Evolutionary conservation across 2,888 invertebrate genomes (phyloP), one percentile per base, ranked within the genome.

Genomic region (Tupiocoris notatus): DNA sequence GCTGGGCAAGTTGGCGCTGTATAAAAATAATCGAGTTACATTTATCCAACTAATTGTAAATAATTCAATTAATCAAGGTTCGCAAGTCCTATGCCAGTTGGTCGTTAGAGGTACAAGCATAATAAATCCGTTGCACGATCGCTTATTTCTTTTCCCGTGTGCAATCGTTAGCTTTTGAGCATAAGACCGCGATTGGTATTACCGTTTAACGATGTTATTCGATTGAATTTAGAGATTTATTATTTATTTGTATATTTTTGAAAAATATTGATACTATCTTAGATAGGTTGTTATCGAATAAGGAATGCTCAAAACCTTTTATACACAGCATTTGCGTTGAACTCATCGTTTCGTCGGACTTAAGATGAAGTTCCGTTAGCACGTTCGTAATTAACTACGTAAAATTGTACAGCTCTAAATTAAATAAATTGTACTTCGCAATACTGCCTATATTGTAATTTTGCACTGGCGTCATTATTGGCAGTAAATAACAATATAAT

Each of bases 241-340:
- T 59, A 70, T 70, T 70, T 70, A 70, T 70, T 70, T 70, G 70
- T 70, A 70, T 70, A 70, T 70, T 70, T 70, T 70, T 39, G 39
- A 39, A 39, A n/a, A 39, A 39, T 39, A 59, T 59, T 70, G 70
- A 59, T 7, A 24, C 17, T 12, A 24, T 58, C 20, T 20, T 20
- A 22, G n/a, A 7, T 18, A 57, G 21, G 1, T 54, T n/a, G n/a
- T n/a, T 24, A 18, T 23, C 25, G 70, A 25, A 17, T 70, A 59
- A 70, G 59, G 21, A 70, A 70, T 70, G 70, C 70, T 70, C 70
- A 70, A 70, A 59, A 24, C 59, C 70, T 24, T 59, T 67, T 57
- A 54, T 21, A 2, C 18, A 24, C 2, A n/a, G 12, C 0, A 17
- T 24, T 18, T 7, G 9, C 2, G 59, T 1, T n/a, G 6, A 20